Percentiles rank a stretch among this genome's conserved stretches.
These are phyloP conservation scores for Heterotis niloticus DNA, from an alignment of 2,113 vertebrate species.

Conservation along the genomic window DNA sequence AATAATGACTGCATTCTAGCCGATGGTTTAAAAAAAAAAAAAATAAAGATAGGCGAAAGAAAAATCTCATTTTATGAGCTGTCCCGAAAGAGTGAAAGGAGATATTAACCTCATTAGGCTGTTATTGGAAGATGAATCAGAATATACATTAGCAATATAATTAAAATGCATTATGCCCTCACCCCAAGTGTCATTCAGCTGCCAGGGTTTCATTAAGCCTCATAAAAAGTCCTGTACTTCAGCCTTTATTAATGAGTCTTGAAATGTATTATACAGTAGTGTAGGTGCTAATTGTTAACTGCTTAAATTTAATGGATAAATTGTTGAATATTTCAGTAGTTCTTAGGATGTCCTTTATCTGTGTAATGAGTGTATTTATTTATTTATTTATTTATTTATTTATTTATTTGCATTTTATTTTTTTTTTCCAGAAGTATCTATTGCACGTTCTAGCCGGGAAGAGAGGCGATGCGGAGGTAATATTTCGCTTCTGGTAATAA, in stretches of 20 bases:
- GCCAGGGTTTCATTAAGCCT: constrained; percentile 57
- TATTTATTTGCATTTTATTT: too few relatives aligned
- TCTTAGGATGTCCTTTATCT: constrained; percentile 47
- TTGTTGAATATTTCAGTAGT: constrained; percentile 46
- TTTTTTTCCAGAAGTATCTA: constrained; percentile 80
- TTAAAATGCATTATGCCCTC: neutral
- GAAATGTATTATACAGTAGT: constrained; percentile 57
- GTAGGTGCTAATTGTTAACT: constrained; percentile 57
- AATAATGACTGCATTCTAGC: neutral
- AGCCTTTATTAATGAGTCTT: constrained; percentile 60
- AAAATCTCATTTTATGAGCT: constrained; percentile 15
- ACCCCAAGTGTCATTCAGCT: constrained; percentile 41
- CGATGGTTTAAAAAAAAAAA: neutral
- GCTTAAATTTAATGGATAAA: constrained; percentile 47
- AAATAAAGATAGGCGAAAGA: too few relatives aligned
- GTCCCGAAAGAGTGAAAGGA: constrained; percentile 1
- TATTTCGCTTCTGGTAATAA: constrained; percentile 41
- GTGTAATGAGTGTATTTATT: constrained; percentile 37
- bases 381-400: constrained; percentile 46
- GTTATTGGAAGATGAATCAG: constrained; percentile 7
- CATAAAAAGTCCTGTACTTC: constrained; percentile 61
- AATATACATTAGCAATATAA: constrained; percentile 4
- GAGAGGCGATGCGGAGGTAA: constrained; percentile 90
- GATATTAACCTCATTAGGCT: constrained; percentile 20
- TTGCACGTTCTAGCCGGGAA: constrained; percentile 85